Evolutionary conservation across 2,888 invertebrate genomes (phyloP).

Genomic region (Diogma glabrata): DNA sequence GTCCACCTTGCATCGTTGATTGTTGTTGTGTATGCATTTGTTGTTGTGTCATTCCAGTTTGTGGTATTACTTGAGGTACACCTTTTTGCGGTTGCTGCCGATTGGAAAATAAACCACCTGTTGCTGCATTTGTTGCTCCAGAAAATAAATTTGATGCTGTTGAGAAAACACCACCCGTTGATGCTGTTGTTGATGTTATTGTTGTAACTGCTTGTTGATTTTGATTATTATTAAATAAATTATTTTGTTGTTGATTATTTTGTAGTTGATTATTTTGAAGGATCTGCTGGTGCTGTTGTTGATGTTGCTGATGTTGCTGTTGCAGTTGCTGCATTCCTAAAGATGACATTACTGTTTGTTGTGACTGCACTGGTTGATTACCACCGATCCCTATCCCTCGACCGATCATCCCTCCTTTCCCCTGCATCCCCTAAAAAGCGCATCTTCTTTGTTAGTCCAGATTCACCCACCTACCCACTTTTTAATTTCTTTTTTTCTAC

Average conservation of each 20-base stretch:
- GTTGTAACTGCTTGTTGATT: constrained; percentile 18
- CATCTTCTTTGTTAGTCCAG: constrained; percentile 18
- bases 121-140: constrained; percentile 38
- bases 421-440: constrained; percentile 41
- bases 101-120: constrained; percentile 34
- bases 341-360: constrained; percentile 17
- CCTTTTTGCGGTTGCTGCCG: constrained; percentile 37
- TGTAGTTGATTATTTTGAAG: constrained; percentile 22
- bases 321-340: constrained; percentile 22
- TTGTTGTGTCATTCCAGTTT: constrained; percentile 34
- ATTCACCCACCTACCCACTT: constrained; percentile 20
- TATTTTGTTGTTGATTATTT: constrained; percentile 28
- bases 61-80: constrained; percentile 40
- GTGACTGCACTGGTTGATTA: constrained; percentile 35
- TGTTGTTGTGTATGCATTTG: constrained; percentile 26
- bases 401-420: constrained; percentile 45
- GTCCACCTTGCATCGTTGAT: constrained; percentile 19
- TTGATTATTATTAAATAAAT: constrained; percentile 18
- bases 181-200: constrained; percentile 28
- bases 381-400: constrained; percentile 31
- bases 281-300: constrained; percentile 30
- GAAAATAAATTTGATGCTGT: constrained; percentile 37
- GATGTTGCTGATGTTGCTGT: constrained; percentile 29
- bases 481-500: not conserved
- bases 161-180: constrained; percentile 35